Evolutionary conservation across 2,113 vertebrate species (phyloP), one percentile per base, ranked within the genome.

Genomic region (Desmodus rotundus): DNA sequence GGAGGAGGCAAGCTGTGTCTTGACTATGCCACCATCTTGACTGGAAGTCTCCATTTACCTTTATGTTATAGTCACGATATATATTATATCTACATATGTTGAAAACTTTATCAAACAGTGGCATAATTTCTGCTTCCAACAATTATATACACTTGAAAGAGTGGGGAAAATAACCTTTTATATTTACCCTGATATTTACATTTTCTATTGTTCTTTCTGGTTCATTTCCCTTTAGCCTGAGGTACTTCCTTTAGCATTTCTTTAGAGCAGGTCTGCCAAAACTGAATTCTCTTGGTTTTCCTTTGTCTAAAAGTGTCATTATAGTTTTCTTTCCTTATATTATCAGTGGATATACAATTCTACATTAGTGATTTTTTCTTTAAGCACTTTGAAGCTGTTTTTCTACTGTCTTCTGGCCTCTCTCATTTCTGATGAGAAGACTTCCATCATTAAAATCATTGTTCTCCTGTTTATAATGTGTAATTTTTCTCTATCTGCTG

Each of bases 141-240:
- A 84, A 20, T 87, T 33, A 70, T 47, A 43, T 16, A 19, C 6
- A 31, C 47, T 67, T 95, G 33, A 89, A 56, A 76, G 22, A 85
- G 73, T 67, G 26, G 33, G 31, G 15, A 70, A 83, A 78, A 20
- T 13, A 80, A 22, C 4, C n/a, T 77, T 68, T 82, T 89, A 4
- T 63, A 38, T 68, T 85, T 91, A 80, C 10, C 6, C 12, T 31
- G 4, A 26, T 84, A 43, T 74, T 85, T 85, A 45, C 24, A 41
- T 28, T 95, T 95, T 89, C 58, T 85, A 1, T 74, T 31, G 58
- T 95, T 87, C 43, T 65, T 86, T 89, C 36, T 87, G 70, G 45
- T 87, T 73, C 50, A 38, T 95, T 94, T 89, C 10, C 15, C 28
- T 92, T 54, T n/a, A 68, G 38, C 56, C 52, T 77, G 24, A 95